These are phyloP conservation scores for Hylaeus volcanicus DNA, from an alignment of 1,140 invertebrate species.

Conservation along the genomic window DNA sequence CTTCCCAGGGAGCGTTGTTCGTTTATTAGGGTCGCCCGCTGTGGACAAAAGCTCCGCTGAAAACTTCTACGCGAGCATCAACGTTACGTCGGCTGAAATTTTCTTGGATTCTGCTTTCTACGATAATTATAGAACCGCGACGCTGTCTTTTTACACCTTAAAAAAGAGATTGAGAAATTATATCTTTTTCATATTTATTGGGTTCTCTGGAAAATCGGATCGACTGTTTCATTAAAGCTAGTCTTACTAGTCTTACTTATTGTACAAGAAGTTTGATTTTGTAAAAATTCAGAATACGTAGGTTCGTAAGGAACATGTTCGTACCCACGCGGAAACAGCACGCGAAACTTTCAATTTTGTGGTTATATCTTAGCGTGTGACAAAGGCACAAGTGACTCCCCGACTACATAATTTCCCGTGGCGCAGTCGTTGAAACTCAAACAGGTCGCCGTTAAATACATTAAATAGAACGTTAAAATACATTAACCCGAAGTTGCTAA, in stretches of 20 bases:
- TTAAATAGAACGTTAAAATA: background rate
- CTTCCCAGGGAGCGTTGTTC: background rate
- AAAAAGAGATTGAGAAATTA: too few species aligned
- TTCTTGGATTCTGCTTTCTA: background rate
- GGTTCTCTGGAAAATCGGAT: background rate
- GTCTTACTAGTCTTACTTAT: background rate
- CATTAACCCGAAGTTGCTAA: background rate
- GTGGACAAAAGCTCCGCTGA: conserved; percentile 26
- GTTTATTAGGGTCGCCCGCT: conserved; percentile 31
- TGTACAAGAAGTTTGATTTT: too few species aligned
- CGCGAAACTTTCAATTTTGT: too few species aligned
- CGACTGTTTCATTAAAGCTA: background rate
- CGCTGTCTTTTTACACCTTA: too few species aligned
- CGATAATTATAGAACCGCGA: background rate
- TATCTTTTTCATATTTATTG: too few species aligned
- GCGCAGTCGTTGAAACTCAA: too few species aligned
- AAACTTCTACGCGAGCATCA: conserved; percentile 17
- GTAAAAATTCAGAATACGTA: too few species aligned
- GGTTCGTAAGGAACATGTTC: too few species aligned
- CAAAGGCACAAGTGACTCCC: too few species aligned
- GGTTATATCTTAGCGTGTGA: too few species aligned
- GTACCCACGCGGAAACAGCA: too few species aligned
- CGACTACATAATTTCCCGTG: too few species aligned
- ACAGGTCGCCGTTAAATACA: background rate
- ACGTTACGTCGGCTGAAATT: conserved; percentile 11